These are phyloP conservation scores for Apis laboriosa DNA, from an alignment of 1,140 invertebrate genomes.

Conservation along the genomic window DNA sequence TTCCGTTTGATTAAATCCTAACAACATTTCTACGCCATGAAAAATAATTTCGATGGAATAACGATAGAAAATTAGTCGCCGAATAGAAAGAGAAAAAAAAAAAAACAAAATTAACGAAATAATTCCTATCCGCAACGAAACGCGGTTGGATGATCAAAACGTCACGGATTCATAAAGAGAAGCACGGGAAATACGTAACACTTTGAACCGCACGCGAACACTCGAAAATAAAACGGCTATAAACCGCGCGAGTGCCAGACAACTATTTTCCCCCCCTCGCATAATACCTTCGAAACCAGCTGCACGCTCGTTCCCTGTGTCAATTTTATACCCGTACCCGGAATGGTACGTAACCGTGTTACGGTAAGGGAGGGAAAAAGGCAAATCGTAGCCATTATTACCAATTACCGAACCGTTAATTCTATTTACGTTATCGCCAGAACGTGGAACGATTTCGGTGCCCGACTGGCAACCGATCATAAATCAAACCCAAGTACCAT, in stretches of 20 bases:
- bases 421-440: conserved; percentile 52
- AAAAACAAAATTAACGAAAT: background rate
- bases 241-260: background rate
- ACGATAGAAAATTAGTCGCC: no score
- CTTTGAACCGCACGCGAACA: background rate
- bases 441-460: conserved; percentile 46
- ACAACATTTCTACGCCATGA: background rate
- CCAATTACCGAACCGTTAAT: conserved; percentile 51
- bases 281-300: background rate
- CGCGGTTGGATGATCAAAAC: background rate
- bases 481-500: conserved; percentile 46
- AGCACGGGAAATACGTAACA: background rate
- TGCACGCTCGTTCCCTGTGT: conserved; percentile 1
- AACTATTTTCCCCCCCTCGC: background rate
- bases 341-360: background rate
- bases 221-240: no score
- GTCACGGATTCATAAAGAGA: background rate
- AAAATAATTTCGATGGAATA: background rate
- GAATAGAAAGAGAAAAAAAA: background rate
- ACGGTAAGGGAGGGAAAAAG: background rate
- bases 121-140: background rate
- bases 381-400: conserved; percentile 27
- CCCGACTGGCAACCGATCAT: conserved; percentile 9
- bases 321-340: background rate
- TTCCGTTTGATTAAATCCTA: background rate